Conservation (phyloP, 2,888 invertebrate species). For the Meiosimyza platycephala region DNA sequence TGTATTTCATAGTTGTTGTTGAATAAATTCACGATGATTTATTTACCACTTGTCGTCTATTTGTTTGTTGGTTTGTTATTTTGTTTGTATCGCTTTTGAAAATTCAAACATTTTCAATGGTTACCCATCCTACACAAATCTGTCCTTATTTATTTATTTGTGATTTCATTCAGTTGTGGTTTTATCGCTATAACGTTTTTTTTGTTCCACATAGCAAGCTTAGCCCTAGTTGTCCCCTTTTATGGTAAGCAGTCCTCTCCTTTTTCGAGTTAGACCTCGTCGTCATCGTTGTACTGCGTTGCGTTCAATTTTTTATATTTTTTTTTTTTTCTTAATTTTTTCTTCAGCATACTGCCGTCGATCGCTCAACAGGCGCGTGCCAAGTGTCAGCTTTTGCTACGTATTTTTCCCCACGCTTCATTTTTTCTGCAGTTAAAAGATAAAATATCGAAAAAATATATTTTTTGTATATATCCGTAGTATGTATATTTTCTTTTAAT, state of each 20-base stretch:
- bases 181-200: neutral
- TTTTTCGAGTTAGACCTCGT: conserved; percentile 1
- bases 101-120: conserved; percentile 32
- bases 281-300: neutral
- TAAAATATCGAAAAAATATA: conserved; percentile 28
- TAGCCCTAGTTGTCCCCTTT: conserved; percentile 23
- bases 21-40: neutral
- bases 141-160: conserved; percentile 23
- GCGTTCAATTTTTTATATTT: conserved; percentile 35
- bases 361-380: conserved; percentile 47
- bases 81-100: conserved; percentile 4
- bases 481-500: conserved; percentile 31
- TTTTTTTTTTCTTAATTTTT: conserved; percentile 37
- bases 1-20: conserved; percentile 6
- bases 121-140: conserved; percentile 15
- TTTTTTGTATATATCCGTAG: conserved; percentile 5
- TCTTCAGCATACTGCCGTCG: conserved; percentile 17
- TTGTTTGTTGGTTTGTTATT: conserved; percentile 26
- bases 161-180: neutral
- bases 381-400: conserved; percentile 46
- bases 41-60: conserved; percentile 8
- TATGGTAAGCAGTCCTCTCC: conserved; percentile 21
- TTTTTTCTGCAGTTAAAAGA: conserved; percentile 39
- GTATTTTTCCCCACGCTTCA: conserved; percentile 47
- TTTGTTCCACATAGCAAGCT: conserved; percentile 19